These are phyloP conservation scores for Arge pagana DNA, from an alignment of 2,888 invertebrate genomes.

Conservation along the genomic window DNA sequence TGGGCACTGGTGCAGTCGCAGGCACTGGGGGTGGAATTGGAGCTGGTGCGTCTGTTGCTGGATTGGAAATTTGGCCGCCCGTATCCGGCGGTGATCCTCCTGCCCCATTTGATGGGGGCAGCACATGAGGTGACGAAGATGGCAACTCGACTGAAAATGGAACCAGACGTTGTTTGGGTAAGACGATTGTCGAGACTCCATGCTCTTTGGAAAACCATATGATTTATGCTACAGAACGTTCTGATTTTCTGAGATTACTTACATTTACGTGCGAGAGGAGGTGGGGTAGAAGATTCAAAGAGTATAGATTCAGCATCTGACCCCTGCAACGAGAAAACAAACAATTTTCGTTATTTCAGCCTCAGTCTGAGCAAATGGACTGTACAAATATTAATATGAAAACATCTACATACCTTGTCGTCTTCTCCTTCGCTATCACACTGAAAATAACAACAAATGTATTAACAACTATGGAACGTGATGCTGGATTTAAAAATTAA, in stretches of 20 bases:
- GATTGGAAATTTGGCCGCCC: slow-evolving; percentile 57
- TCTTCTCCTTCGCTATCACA: slow-evolving; percentile 94
- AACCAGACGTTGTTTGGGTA: slow-evolving; percentile 11
- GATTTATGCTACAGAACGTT: no score
- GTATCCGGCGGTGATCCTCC: slow-evolving; percentile 56
- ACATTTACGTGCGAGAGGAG: slow-evolving; percentile 64
- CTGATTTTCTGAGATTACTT: no score
- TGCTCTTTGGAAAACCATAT: no score
- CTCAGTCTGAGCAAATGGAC: slow-evolving; percentile 14
- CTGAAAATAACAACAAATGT: slow-evolving; percentile 69
- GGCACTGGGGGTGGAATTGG: slow-evolving; percentile 75
- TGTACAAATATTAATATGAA: background rate
- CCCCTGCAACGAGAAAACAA: slow-evolving; percentile 62
- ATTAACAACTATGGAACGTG: background rate
- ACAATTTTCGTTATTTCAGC: slow-evolving; percentile 4
- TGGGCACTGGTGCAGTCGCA: slow-evolving; percentile 69
- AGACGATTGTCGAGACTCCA: no score
- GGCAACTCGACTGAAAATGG: slow-evolving; percentile 56
- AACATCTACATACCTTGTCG: slow-evolving; percentile 75
- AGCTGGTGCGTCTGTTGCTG: slow-evolving; percentile 67
- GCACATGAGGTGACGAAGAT: slow-evolving; percentile 56
- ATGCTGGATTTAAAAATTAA: no score
- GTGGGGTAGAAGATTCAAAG: slow-evolving; percentile 69
- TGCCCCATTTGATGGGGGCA: slow-evolving; percentile 56
- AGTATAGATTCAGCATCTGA: slow-evolving; percentile 77